A percentile compares a stretch with the other conserved stretches of the same genome.
Conservation (phyloP, 2,113 vertebrate genomes). For the Chrysochloris asiatica region DNA sequence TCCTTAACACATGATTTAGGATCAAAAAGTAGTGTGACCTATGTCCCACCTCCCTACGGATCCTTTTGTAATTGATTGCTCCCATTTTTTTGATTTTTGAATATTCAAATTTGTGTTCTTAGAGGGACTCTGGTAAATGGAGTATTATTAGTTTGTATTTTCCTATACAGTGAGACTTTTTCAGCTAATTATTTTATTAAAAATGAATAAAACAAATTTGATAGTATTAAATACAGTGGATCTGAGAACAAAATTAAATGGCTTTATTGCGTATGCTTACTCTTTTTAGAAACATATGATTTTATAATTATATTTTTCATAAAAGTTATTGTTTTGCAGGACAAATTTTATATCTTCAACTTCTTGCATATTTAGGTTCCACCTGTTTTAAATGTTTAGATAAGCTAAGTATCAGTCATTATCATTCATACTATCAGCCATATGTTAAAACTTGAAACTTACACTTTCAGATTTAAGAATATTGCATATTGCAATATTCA, state of each 20-base stretch:
- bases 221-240: background rate
- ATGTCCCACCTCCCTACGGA: background rate
- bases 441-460: background rate
- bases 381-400: background rate
- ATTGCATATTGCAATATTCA: background rate
- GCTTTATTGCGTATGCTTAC: background rate
- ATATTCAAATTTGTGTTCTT: background rate
- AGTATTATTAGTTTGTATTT: background rate
- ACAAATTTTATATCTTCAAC: background rate
- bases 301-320: slow-evolving; percentile 7
- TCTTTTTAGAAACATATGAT: background rate
- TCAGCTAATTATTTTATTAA: slow-evolving; percentile 36
- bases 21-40: slow-evolving; percentile 40
- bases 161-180: background rate
- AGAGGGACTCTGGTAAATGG: background rate
- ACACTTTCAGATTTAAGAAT: background rate
- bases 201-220: slow-evolving; percentile 24
- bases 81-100: background rate
- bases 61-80: background rate
- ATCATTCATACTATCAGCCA: background rate
- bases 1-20: slow-evolving; percentile 4
- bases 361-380: background rate
- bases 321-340: background rate
- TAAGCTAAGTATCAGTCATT: background rate
- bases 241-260: background rate